A percentile compares a stretch with the other conserved stretches of the same genome.
phyloP scores from a whole-genome alignment of 1,140 invertebrate species.

The Macrobrachium nipponense region DNA sequence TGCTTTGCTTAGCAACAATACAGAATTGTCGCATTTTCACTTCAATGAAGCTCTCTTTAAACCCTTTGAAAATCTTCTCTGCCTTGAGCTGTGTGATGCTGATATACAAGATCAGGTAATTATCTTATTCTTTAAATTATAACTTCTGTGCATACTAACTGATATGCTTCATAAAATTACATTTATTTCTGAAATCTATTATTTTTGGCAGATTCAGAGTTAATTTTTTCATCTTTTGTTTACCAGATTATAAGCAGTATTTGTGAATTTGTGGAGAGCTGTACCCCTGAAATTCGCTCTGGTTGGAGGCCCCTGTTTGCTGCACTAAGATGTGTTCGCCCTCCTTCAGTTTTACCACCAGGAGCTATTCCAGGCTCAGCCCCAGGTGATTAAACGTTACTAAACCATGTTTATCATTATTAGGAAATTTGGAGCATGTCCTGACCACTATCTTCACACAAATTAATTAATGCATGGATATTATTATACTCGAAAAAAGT shows the following conservation, averaged over 20 bases:
- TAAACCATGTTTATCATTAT: too few relatives aligned
- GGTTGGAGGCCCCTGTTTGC: constrained; percentile 94
- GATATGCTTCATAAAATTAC: too few relatives aligned
- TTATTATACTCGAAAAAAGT: too few relatives aligned
- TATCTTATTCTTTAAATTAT: not conserved
- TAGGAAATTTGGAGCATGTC: too few relatives aligned
- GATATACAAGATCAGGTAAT: constrained; percentile 88
- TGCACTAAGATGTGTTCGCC: constrained; percentile 82
- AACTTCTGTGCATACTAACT: too few relatives aligned
- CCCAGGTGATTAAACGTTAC: not conserved
- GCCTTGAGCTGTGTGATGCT: constrained; percentile 89
- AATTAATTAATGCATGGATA: too few relatives aligned
- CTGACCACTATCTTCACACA: too few relatives aligned
- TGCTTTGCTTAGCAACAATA: constrained; percentile 82
- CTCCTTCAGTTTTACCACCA: constrained; percentile 15
- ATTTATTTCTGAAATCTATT: too few relatives aligned
- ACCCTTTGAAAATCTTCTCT: constrained; percentile 93
- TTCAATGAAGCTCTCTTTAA: constrained; percentile 95
- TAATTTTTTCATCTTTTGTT: constrained; percentile 58
- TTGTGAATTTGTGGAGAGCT: constrained; percentile 94
- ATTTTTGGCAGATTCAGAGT: not conserved
- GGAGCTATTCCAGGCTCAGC: constrained; percentile 14
- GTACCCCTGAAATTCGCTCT: constrained; percentile 89
- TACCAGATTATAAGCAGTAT: constrained; percentile 92
- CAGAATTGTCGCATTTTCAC: constrained; percentile 91